Evolutionary conservation across 2,888 invertebrate species (phyloP).

Genomic region (Phalangium opilio): DNA sequence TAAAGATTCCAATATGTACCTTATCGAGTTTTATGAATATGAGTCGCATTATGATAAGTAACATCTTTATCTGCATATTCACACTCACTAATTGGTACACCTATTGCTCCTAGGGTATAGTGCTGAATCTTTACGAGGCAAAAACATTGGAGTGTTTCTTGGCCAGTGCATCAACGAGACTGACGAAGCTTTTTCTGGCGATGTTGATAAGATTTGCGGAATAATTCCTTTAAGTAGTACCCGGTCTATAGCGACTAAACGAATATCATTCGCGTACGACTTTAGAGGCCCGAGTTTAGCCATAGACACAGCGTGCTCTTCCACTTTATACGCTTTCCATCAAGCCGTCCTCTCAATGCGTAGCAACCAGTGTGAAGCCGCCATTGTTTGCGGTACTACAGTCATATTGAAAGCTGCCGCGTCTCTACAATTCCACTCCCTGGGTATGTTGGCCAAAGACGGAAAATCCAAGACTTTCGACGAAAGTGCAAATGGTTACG

Average conservation of each 20-base stretch:
- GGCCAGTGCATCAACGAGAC: conserved; percentile 67
- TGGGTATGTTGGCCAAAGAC: conserved; percentile 81
- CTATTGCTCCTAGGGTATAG: too few relatives aligned
- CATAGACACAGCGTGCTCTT: conserved; percentile 93
- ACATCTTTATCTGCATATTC: conserved; percentile 5
- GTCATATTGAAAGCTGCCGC: conserved; percentile 75
- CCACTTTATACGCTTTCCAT: conserved; percentile 77
- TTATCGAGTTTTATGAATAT: background rate
- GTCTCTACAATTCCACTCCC: conserved; percentile 80
- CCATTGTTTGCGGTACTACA: conserved; percentile 85
- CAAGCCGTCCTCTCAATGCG: conserved; percentile 67
- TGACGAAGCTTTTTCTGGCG: conserved; percentile 19
- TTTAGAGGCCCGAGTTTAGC: conserved; percentile 84
- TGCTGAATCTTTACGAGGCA: conserved; percentile 64
- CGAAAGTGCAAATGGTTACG: conserved; percentile 72
- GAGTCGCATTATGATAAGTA: background rate
- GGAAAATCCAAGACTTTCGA: conserved; percentile 93
- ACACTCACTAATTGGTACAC: too few relatives aligned
- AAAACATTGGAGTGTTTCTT: conserved; percentile 82
- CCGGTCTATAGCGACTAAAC: conserved; percentile 77
- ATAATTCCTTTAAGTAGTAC: conserved; percentile 83
- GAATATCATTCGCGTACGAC: conserved; percentile 84
- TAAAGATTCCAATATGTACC: background rate
- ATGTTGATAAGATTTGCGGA: conserved; percentile 50
- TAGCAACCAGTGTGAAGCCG: conserved; percentile 83